These are phyloP conservation scores for Protobothrops mucrosquamatus DNA, from an alignment of 2,113 vertebrate genomes.

Conservation along the genomic window DNA sequence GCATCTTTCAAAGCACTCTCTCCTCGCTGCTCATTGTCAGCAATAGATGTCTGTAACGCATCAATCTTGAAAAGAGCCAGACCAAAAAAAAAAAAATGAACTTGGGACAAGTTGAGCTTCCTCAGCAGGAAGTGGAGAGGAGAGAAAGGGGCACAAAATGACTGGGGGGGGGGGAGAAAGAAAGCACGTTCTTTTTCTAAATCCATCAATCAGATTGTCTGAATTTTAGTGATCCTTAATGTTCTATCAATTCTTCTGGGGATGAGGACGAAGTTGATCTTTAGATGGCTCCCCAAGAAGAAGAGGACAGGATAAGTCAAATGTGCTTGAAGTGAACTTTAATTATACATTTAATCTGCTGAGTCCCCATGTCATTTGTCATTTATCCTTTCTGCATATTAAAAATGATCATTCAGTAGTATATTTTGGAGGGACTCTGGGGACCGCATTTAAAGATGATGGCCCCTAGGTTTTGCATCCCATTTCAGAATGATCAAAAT, in stretches of 20 bases:
- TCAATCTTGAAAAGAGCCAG: constrained; percentile 46
- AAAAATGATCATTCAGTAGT: not conserved
- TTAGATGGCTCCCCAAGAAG: not conserved
- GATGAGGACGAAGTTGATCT: not conserved
- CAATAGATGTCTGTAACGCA: constrained; percentile 47
- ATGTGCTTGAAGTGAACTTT: not conserved
- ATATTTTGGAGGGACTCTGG: not conserved
- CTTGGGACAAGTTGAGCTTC: not conserved
- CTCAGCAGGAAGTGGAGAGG: not conserved
- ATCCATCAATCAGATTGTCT: not conserved
- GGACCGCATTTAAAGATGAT: not conserved
- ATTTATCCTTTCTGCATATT: not conserved
- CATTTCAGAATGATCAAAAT: not conserved
- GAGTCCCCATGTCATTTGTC: not conserved
- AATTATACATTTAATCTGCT: not conserved
- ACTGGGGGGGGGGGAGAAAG: fast-evolving
- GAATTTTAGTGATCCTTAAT: not conserved
- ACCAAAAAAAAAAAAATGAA: constrained; percentile 15
- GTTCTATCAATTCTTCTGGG: not conserved
- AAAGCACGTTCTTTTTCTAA: not conserved
- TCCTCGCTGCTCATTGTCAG: constrained; percentile 59
- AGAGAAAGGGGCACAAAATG: not conserved
- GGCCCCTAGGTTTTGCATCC: not conserved
- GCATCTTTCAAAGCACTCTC: constrained; percentile 55
- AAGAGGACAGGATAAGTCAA: not conserved